These are phyloP conservation scores for Myopa testacea DNA, from an alignment of 2,888 invertebrate species.

Conservation along the genomic window DNA sequence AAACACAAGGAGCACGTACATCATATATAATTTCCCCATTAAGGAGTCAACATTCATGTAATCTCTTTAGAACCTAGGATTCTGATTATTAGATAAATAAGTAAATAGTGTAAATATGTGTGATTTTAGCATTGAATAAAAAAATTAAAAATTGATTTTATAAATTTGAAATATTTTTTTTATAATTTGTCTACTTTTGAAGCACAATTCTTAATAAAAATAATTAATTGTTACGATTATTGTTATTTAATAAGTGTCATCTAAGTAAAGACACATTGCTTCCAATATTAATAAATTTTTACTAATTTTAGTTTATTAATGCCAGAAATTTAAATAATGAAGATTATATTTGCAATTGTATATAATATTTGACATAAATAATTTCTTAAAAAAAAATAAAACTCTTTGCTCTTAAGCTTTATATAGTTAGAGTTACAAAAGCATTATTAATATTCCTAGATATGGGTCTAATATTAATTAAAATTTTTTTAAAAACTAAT, in stretches of 20 bases:
- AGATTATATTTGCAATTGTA: slow-evolving; percentile 30
- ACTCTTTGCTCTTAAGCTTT: slow-evolving; percentile 34
- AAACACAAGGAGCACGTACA: slow-evolving; percentile 31
- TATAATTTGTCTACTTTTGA: slow-evolving; percentile 30
- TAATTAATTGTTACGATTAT: too few species aligned
- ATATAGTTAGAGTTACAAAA: slow-evolving; percentile 35
- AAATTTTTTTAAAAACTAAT: slow-evolving; percentile 22
- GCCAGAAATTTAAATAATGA: slow-evolving; percentile 22
- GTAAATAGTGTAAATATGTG: slow-evolving; percentile 41
- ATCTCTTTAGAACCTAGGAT: slow-evolving; percentile 26
- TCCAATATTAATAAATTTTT: slow-evolving; percentile 10
- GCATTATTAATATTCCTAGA: slow-evolving; percentile 4
- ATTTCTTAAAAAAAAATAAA: slow-evolving; percentile 44
- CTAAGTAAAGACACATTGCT: background rate
- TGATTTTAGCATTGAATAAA: slow-evolving; percentile 33
- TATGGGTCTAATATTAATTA: background rate
- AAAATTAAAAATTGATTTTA: slow-evolving; percentile 26
- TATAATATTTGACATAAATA: slow-evolving; percentile 44
- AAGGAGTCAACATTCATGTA: slow-evolving; percentile 33
- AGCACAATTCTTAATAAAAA: slow-evolving; percentile 3
- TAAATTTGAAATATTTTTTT: slow-evolving; percentile 21
- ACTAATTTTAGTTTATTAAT: slow-evolving; percentile 1
- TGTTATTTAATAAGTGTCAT: too few species aligned
- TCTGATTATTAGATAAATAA: slow-evolving; percentile 41
- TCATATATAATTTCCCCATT: slow-evolving; percentile 24